Base-by-base conservation (phyloP, 1,140 invertebrate genomes). In the Brachionus koreanus region DNA sequence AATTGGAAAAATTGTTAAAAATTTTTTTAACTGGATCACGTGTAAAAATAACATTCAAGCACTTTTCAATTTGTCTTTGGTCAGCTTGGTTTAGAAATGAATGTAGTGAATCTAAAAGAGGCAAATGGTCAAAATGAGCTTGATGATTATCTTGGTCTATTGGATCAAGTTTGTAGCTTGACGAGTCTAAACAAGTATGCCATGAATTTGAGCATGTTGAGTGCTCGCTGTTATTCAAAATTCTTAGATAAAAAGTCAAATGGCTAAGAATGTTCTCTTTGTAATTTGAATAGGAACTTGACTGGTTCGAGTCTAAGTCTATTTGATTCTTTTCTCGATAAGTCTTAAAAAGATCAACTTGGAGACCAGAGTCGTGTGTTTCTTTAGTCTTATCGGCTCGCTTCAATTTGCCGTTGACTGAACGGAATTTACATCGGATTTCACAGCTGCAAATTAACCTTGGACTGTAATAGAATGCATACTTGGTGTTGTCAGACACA, bases 21-120 rank as follows among this genome's bases (percentile, higher is more conserved):
- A 74, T 46, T 74, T 46, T 74, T 74, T 23, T 74, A 6, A 74
- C 10, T 13, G 69, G 69, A 74, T 74, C 69, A 5, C 69, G 69
- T n/a, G 19, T 29, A 16, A 35, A 25, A 74, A 74, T 74, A 13
- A 46, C 39, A 25, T 46, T 35, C 3, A 74, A 19, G 46, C 39
- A 43, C 19, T 74, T 43, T 46, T 43, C 10, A 4, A 74, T 33
- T 25, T 74, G 19, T 25, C 19, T 46, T 19, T 19, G 19, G 13
- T 74, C 69, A 43, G 29, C 7, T 46, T 46, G 46, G n/a, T 49
- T n/a, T 25, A 74, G 4, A 74, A 35, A 46, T 9, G 19, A 19
- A 74, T 46, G 39, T 10, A 74, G 1, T 12, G 37, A 43, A 12
- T 46, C 42, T 5, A 74, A 10, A 10, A 37, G n/a, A 39, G 35